Evolutionary conservation across 1,140 invertebrate genomes (phyloP).

Genomic region (Neodiprion fabricii): DNA sequence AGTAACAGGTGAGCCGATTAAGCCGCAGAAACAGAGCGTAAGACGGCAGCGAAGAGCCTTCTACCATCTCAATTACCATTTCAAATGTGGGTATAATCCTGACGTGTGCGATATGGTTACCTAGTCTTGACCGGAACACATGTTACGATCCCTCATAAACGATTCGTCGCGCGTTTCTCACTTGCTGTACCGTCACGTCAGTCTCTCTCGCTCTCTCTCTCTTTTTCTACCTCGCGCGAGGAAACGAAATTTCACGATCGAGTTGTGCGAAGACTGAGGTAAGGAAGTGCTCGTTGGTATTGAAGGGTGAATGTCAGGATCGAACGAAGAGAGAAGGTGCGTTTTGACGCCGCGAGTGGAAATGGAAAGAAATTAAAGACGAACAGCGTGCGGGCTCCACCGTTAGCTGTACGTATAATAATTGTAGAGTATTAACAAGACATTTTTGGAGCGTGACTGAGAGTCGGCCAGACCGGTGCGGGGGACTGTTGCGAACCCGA

Average conservation of each 20-base stretch:
- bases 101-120: neutral
- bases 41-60: neutral
- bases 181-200: no score
- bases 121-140: conserved; percentile 16
- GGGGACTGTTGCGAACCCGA: neutral
- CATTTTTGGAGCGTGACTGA: conserved; percentile 59
- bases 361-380: conserved; percentile 36
- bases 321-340: neutral
- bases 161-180: conserved; percentile 15
- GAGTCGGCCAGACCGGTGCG: neutral
- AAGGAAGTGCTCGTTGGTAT: no score
- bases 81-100: conserved; percentile 16
- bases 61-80: conserved; percentile 43
- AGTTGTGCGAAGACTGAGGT: no score
- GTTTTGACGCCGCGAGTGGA: conserved; percentile 20
- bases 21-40: conserved; percentile 58
- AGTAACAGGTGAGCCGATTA: conserved; percentile 45
- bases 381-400: conserved; percentile 36
- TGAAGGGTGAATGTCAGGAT: no score
- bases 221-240: no score
- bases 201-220: no score
- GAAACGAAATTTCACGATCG: no score
- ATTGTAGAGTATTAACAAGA: conserved; percentile 54
- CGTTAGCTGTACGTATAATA: conserved; percentile 43
- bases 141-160: conserved; percentile 5